Evolutionary conservation across 2,888 invertebrate species (phyloP), one percentile per base, ranked within the genome.

Genomic region (Hypselothyrea guttata): DNA sequence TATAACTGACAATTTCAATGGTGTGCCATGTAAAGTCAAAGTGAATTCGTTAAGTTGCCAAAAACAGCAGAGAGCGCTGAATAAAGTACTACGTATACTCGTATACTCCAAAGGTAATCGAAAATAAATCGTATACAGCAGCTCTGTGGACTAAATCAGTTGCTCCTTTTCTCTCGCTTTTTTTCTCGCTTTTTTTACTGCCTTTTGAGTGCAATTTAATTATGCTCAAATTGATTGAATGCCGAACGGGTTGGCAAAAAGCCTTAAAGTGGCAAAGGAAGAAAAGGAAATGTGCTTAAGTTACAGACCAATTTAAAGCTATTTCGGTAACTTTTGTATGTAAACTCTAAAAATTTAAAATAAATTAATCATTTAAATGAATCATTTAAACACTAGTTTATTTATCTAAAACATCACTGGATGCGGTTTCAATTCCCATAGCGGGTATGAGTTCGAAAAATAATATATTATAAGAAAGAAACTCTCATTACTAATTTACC

Each of bases 1-100:
- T 30, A 38, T 13, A 44, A 46, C 9, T 13, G 57, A 40, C 68
- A 61, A 41, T 22, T 11, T 22, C 34, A 48, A 13, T 51, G 11
- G n/a, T 44, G 13, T 31, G 33, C 44, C 44, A 58, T 55, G 53
- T 53, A 69, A 69, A 71, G 59, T 68, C 73, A 71, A 71, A 72
- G 64, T 72, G 71, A 71, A 72, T 71, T 59, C 45, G 71, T 59
- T 73, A 57, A 72, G 51, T 69, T 69, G 72, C 72, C 69, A 71
- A 71, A 71, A 71, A 49, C 72, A 71, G 72, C 49, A 56, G 52
- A 7, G 2, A n/a, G 22, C 5, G 35, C 37, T 37, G 22, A 35
- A 64, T 38, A 63, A 51, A 4, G 22, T 22, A 22, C 5, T 2
- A 4, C 3, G 22, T 22, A 22, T 22, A 22, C 22, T 22, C 22